A percentile compares a stretch with the other conserved stretches of the same genome.
phyloP scores from a whole-genome alignment of 2,113 vertebrate genomes.

The Ardeotis arabs region DNA sequence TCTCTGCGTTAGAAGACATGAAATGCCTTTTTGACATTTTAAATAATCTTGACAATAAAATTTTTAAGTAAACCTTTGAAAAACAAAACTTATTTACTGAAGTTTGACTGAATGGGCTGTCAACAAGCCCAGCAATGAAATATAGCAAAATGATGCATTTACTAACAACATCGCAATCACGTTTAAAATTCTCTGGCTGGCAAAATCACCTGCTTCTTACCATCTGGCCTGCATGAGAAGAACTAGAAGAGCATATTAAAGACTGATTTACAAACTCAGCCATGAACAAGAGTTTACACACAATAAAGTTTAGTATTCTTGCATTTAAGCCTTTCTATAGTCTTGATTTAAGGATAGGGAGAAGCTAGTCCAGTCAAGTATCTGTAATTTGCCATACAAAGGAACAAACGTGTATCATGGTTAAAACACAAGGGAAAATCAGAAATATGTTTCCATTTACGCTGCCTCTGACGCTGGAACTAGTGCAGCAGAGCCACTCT shows the following conservation, averaged over 20 bases:
- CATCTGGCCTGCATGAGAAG: background rate
- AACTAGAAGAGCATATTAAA: background rate
- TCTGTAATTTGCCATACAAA: background rate
- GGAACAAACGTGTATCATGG: background rate
- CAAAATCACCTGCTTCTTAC: background rate
- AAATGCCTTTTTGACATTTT: background rate
- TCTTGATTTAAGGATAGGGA: background rate
- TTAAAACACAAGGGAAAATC: background rate
- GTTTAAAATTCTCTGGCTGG: background rate
- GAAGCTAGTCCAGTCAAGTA: background rate
- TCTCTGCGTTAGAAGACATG: background rate
- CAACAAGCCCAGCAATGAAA: background rate
- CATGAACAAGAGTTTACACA: background rate
- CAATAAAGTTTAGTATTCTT: background rate
- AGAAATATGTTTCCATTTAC: background rate
- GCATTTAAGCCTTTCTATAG: background rate
- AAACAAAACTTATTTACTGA: background rate
- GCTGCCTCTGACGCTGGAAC: background rate
- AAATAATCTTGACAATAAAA: background rate
- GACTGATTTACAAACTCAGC: background rate
- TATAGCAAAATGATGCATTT: background rate
- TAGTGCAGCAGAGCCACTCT: background rate
- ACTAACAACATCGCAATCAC: background rate
- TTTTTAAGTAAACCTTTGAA: background rate
- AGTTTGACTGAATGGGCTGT: background rate